Evolutionary conservation across 2,113 vertebrate genomes (phyloP).

Genomic region (Raja brachyura): DNA sequence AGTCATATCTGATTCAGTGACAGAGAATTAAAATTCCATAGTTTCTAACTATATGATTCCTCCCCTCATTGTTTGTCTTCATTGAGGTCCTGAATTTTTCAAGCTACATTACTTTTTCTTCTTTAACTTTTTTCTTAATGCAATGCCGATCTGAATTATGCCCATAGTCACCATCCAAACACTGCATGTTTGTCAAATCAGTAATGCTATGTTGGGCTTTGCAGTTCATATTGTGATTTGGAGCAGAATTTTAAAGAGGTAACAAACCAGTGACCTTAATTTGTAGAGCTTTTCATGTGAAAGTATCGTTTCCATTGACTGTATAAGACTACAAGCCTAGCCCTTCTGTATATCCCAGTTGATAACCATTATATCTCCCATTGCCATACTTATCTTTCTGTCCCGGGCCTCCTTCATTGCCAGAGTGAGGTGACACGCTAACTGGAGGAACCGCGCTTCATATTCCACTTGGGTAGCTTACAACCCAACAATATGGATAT

Average conservation of each 20-base stretch:
- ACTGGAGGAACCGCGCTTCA: no score
- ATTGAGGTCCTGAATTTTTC: not conserved
- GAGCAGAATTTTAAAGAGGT: not conserved
- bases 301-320: not conserved
- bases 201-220: not conserved
- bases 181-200: not conserved
- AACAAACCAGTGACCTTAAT: not conserved
- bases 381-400: no score
- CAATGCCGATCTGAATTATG: not conserved
- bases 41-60: not conserved
- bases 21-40: slow-evolving; percentile 7
- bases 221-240: not conserved
- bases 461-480: no score
- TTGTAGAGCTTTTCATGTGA: not conserved
- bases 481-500: no score
- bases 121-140: not conserved
- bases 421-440: no score
- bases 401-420: no score
- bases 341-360: no score
- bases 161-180: not conserved
- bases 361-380: no score
- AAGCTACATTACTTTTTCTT: not conserved
- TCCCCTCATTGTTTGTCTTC: not conserved
- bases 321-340: no score
- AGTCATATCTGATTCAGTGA: not conserved